phyloP scores from a whole-genome alignment of 2,113 vertebrate genomes.

The Caracal caracal region DNA sequence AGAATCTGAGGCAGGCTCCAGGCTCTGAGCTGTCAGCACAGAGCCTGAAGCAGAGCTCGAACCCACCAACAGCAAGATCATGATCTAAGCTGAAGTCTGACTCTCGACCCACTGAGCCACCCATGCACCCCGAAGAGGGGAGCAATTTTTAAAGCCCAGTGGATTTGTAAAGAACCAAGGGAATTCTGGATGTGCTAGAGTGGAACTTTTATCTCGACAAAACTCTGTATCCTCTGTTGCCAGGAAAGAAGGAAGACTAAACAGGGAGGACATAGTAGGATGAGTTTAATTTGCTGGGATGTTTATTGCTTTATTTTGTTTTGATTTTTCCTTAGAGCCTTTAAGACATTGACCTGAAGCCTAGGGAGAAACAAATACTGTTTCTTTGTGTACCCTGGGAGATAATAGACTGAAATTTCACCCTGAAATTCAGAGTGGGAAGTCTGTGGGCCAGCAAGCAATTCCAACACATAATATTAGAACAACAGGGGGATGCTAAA shows the following conservation, averaged over 20 bases:
- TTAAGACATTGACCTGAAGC: slow-evolving; percentile 50
- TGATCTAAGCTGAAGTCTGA: too few relatives aligned
- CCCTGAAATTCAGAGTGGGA: slow-evolving; percentile 40
- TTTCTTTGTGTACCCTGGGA: slow-evolving; percentile 50
- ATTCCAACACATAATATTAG: not conserved
- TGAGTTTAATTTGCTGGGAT: not conserved
- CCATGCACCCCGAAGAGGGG: not conserved
- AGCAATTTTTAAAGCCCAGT: not conserved
- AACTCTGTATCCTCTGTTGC: not conserved
- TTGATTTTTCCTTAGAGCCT: slow-evolving; percentile 56
- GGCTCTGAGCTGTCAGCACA: too few relatives aligned
- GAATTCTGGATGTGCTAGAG: not conserved
- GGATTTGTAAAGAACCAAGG: not conserved
- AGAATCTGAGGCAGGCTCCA: too few relatives aligned
- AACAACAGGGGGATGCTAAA: not conserved
- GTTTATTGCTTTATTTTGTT: slow-evolving; percentile 43
- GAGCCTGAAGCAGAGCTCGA: too few relatives aligned
- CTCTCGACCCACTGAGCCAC: too few relatives aligned
- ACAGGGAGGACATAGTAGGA: not conserved
- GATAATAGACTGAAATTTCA: slow-evolving; percentile 34
- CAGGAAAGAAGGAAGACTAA: not conserved
- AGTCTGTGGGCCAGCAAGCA: not conserved
- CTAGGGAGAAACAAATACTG: slow-evolving; percentile 12
- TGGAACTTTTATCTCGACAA: not conserved
- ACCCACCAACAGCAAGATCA: too few relatives aligned